Evolutionary conservation across 2,113 vertebrate genomes (phyloP).

Genomic region (Melospiza melodia): DNA sequence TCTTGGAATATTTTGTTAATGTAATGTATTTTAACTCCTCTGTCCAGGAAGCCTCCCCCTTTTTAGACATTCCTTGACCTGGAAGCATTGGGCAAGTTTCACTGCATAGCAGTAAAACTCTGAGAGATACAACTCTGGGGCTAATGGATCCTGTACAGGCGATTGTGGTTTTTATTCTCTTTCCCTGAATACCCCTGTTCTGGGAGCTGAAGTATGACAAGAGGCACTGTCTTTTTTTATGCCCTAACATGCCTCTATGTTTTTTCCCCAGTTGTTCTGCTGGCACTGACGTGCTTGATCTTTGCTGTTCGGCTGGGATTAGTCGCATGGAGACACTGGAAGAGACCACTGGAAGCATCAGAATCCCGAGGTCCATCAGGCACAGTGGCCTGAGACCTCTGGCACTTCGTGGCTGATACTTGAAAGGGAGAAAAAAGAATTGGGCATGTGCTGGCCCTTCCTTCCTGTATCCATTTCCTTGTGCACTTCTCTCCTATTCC

Average conservation of each 20-base stretch:
- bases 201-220: neutral
- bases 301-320: slow-evolving; percentile 44
- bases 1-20: neutral
- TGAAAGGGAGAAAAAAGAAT: neutral
- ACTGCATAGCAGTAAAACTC: neutral
- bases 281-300: slow-evolving; percentile 26
- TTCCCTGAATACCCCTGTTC: neutral
- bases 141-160: neutral
- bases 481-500: neutral
- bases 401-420: neutral
- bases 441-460: neutral
- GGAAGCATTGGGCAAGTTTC: neutral
- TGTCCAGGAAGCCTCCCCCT: neutral
- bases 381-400: neutral
- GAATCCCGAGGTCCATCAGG: neutral
- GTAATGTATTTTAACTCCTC: neutral
- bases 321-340: slow-evolving; percentile 20
- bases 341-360: neutral
- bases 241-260: neutral
- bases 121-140: neutral
- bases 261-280: slow-evolving; percentile 25
- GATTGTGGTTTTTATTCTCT: fast-evolving
- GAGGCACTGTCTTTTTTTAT: neutral
- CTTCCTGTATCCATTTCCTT: neutral
- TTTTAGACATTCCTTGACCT: neutral